Evolutionary conservation across 2,797 vertebrate genomes (phyloP).

Genomic region (Peromyscus attwateri): DNA sequence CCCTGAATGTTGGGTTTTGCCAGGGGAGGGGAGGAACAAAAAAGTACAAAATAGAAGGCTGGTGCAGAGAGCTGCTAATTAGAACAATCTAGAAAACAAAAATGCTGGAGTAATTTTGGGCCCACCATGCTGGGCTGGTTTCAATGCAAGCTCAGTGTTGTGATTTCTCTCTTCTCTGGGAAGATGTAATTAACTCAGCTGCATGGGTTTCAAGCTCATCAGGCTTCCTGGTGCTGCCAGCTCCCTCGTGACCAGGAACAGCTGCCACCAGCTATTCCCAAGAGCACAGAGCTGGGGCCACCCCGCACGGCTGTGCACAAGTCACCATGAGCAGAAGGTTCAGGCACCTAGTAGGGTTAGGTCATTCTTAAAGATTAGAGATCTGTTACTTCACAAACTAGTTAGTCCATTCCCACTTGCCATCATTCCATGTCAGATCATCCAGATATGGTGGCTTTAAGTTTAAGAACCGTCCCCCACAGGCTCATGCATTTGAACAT

Average conservation of each 20-base stretch:
- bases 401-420: not conserved
- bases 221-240: constrained; percentile 43
- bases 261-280: constrained; percentile 39
- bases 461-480: too few species aligned
- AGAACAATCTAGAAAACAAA: constrained; percentile 83
- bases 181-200: constrained; percentile 83
- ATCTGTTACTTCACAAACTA: not conserved
- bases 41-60: constrained; percentile 63
- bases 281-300: not conserved
- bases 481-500: not conserved
- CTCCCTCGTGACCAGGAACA: constrained; percentile 29
- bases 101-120: constrained; percentile 80
- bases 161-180: constrained; percentile 70
- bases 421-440: not conserved
- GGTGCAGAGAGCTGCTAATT: constrained; percentile 77
- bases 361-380: constrained; percentile 16
- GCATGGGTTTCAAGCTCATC: constrained; percentile 42
- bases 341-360: not conserved
- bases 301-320: not conserved
- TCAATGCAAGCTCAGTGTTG: constrained; percentile 76
- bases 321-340: not conserved
- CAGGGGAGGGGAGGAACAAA: constrained; percentile 78
- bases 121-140: constrained; percentile 69
- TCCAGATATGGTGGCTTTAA: not conserved
- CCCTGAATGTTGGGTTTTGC: constrained; percentile 77